These are phyloP conservation scores for Microcebus ravelobensis DNA, from an alignment of 2,113 vertebrate species.

Conservation along the genomic window DNA sequence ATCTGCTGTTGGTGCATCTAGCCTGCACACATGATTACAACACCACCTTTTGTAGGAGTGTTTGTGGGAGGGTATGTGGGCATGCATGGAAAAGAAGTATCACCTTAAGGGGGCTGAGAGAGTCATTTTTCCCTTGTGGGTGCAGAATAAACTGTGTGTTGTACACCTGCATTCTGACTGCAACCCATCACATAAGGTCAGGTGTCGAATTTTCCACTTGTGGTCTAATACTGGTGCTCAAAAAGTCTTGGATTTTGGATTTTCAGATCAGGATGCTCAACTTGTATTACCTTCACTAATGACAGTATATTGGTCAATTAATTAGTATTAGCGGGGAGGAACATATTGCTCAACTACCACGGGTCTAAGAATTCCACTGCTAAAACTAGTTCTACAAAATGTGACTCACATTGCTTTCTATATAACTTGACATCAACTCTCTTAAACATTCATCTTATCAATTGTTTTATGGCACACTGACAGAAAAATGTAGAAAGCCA, in stretches of 20 bases:
- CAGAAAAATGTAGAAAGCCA: neutral
- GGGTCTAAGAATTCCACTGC: neutral
- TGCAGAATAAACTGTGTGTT: neutral
- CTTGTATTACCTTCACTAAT: neutral
- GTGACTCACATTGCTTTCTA: neutral
- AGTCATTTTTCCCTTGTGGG: neutral
- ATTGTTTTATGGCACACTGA: neutral
- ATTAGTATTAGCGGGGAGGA: neutral
- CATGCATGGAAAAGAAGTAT: neutral
- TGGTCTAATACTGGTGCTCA: neutral
- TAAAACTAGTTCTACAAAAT: conserved; percentile 5
- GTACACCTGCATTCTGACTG: neutral
- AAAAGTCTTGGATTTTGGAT: neutral
- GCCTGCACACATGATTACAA: neutral
- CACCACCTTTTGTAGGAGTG: neutral
- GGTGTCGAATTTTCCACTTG: neutral
- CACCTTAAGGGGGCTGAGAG: neutral
- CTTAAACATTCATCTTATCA: neutral
- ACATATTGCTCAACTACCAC: neutral
- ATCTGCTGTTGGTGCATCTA: neutral
- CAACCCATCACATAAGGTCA: neutral
- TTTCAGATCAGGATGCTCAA: neutral
- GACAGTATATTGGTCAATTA: neutral
- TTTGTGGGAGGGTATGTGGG: neutral
- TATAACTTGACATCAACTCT: neutral